Base-by-base conservation (phyloP, 2,797 vertebrate genomes). In the Chlorospingus flavigularis region DNA sequence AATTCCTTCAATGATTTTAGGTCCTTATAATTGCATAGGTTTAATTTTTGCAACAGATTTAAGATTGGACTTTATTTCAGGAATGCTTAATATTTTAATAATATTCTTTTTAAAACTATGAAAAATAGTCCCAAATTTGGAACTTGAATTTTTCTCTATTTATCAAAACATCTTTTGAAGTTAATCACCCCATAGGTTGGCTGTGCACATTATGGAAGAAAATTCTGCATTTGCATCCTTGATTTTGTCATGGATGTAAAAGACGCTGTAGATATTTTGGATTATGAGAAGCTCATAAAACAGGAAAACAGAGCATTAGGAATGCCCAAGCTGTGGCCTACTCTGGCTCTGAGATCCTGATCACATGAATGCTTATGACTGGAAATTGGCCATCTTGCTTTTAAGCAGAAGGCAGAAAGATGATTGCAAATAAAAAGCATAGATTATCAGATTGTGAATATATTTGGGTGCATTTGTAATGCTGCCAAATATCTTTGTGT, bases 201-300 rank as follows among this genome's bases (percentile, higher is more conserved):
- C 50, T 61, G 6, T 42, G 9, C 24, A 7, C 7, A 2, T 88
- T 53, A 57, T 6, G 14, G 54, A 63, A 88, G 28, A 28, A 53
- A 73, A 47, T 77, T 61, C 25, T 63, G 13, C 17, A 11, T 88
- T 92, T 77, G 4, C 24, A 11, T 63, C 33, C 57, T 75, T 65
- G 17, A 24, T 48, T 81, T 91, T 83, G 10, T 14, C 15, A 4
- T 35, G n/a, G 47, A 14, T 25, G 3, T 54, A 60, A 55, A 83
- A 67, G 40, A 5, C 0, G 0, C 28, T 79, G 6, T 54, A 13
- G 7, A 8, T n/a, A 2, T 74, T 88, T 60, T 58, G 48, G 53
- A 35, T 72, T 40, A 17, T 8, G 17, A 47, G 42, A 63, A 25
- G n/a, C 33, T 43, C 39, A 61, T 39, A 60, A 40, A 40, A 40